Conservation (phyloP, 1,140 invertebrate genomes). For the Sipha flava region DNA sequence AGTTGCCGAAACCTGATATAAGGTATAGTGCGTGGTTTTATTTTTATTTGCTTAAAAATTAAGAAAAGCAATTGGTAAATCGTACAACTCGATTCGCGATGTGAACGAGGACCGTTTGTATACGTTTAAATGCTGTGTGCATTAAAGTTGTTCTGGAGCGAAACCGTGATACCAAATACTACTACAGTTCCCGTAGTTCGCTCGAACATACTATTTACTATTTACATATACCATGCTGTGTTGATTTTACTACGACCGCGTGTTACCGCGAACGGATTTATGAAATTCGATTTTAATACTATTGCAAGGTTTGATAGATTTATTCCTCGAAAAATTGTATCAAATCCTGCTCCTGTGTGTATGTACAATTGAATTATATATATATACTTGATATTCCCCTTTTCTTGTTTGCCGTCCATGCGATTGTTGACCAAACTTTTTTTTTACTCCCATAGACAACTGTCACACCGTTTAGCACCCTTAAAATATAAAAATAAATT, state of each 20-base stretch:
- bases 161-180: too few species aligned
- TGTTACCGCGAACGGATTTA: not conserved
- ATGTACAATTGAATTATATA: too few species aligned
- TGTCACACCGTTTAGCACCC: not conserved
- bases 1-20: too few species aligned
- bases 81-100: too few species aligned
- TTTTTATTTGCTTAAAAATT: too few species aligned
- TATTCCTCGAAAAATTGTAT: not conserved
- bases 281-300: not conserved
- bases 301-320: not conserved
- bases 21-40: too few species aligned
- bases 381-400: not conserved
- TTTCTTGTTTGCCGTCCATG: not conserved
- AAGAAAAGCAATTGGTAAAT: too few species aligned
- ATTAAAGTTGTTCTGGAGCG: too few species aligned
- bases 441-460: not conserved
- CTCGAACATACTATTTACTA: not conserved
- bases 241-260: not conserved
- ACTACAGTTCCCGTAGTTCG: too few species aligned
- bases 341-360: not conserved
- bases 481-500: not conserved
- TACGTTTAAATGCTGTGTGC: too few species aligned
- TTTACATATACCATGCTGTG: not conserved
- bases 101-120: too few species aligned
- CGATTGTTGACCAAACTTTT: not conserved